Conservation (phyloP, 2,797 vertebrate genomes). For the Siniperca scherzeri region DNA sequence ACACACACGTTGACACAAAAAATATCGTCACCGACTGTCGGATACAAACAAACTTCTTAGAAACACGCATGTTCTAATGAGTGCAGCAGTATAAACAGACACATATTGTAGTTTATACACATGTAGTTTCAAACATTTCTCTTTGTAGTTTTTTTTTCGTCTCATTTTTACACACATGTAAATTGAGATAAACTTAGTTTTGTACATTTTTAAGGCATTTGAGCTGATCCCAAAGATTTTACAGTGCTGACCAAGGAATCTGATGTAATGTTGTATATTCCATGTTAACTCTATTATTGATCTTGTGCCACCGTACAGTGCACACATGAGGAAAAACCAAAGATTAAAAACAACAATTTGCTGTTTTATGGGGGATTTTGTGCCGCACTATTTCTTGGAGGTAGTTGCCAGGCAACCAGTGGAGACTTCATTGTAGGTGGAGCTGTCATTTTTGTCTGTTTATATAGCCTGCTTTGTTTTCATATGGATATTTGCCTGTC, state of each 20-base stretch:
- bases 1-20: constrained; percentile 1
- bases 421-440: not conserved
- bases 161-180: not conserved
- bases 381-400: no score
- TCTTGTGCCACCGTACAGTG: not conserved
- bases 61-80: constrained; percentile 12
- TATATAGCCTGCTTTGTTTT: not conserved
- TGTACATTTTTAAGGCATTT: not conserved
- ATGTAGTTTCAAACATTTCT: not conserved
- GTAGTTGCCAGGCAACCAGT: no score
- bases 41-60: constrained; percentile 1
- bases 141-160: not conserved
- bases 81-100: not conserved
- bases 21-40: not conserved
- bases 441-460: not conserved
- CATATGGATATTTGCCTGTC: not conserved
- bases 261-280: not conserved
- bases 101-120: constrained; percentile 3
- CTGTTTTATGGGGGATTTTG: not conserved
- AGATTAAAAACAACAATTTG: not conserved
- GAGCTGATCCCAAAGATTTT: constrained; percentile 24
- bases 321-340: not conserved
- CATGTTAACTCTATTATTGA: not conserved
- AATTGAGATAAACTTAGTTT: not conserved
- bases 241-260: constrained; percentile 15